These are phyloP conservation scores for Empis livida DNA, from an alignment of 2,888 invertebrate genomes.

Conservation along the genomic window DNA sequence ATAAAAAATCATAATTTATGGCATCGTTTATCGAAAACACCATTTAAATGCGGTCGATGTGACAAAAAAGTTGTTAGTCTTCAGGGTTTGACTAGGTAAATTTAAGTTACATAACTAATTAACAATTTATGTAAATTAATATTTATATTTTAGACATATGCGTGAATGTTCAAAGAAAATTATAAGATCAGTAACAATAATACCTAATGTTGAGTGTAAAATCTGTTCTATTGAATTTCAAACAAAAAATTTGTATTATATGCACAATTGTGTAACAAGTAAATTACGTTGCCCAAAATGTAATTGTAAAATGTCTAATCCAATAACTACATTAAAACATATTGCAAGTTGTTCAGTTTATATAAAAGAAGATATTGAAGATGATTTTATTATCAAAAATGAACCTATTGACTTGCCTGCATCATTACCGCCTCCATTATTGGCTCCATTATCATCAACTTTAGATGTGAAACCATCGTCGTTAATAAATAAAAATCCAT, in stretches of 20 bases:
- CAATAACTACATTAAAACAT: slow-evolving; percentile 10
- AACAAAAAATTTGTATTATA: slow-evolving; percentile 32
- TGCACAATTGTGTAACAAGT: slow-evolving; percentile 29
- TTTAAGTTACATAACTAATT: not conserved
- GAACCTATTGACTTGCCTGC: not conserved
- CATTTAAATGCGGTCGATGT: slow-evolving; percentile 39
- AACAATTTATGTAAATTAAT: not conserved
- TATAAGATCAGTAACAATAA: slow-evolving; percentile 15
- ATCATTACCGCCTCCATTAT: not conserved
- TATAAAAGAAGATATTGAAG: not conserved
- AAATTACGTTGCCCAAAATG: slow-evolving; percentile 30
- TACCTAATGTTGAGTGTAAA: slow-evolving; percentile 29
- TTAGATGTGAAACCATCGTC: not conserved
- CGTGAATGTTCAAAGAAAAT: slow-evolving; percentile 19
- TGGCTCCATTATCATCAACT: not conserved
- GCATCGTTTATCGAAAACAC: slow-evolving; percentile 32
- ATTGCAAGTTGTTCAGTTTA: slow-evolving; percentile 9
- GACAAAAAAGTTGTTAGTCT: slow-evolving; percentile 24
- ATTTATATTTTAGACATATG: slow-evolving; percentile 20
- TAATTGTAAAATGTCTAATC: slow-evolving; percentile 15
- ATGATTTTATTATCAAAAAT: not conserved
- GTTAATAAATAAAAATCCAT: not conserved
- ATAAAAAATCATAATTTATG: slow-evolving; percentile 36
- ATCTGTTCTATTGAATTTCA: slow-evolving; percentile 26
- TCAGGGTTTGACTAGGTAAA: slow-evolving; percentile 15